These are phyloP conservation scores for Papilio xuthus DNA, from an alignment of 1,140 invertebrate genomes.

Conservation along the genomic window DNA sequence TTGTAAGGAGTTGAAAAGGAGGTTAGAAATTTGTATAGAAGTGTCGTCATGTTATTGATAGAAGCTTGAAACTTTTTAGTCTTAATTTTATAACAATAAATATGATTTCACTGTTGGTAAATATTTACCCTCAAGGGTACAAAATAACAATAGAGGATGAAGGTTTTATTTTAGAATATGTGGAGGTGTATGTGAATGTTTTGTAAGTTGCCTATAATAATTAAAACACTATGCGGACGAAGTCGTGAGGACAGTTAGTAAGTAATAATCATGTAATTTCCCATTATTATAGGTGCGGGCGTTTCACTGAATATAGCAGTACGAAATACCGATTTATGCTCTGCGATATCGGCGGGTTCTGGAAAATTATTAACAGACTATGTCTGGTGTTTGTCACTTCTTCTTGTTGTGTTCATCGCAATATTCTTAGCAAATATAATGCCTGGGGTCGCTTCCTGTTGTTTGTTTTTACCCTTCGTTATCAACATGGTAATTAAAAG, in stretches of 20 bases:
- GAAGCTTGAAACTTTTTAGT: too few relatives aligned
- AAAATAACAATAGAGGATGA: too few relatives aligned
- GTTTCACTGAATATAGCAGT: conserved; percentile 48
- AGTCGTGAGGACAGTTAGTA: neutral
- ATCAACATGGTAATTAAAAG: conserved; percentile 55
- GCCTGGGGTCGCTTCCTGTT: conserved; percentile 52
- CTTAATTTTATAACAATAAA: too few relatives aligned
- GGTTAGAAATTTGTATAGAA: too few relatives aligned
- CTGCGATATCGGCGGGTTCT: conserved; percentile 36
- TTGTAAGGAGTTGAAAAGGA: too few relatives aligned
- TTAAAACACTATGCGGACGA: too few relatives aligned
- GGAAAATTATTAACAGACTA: conserved; percentile 46
- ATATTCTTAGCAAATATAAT: conserved; percentile 54
- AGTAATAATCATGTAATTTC: neutral
- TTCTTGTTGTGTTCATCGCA: conserved; percentile 50
- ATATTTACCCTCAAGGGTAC: too few relatives aligned
- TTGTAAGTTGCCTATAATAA: too few relatives aligned
- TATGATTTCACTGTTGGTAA: too few relatives aligned
- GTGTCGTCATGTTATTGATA: too few relatives aligned
- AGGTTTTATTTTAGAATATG: too few relatives aligned
- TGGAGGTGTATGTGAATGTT: too few relatives aligned
- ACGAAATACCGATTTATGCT: conserved; percentile 40
- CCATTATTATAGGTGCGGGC: conserved; percentile 51
- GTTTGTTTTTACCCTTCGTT: conserved; percentile 54
- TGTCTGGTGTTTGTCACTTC: conserved; percentile 46